These are phyloP conservation scores for Amyelois transitella DNA, from an alignment of 1,140 invertebrate genomes.

Conservation along the genomic window DNA sequence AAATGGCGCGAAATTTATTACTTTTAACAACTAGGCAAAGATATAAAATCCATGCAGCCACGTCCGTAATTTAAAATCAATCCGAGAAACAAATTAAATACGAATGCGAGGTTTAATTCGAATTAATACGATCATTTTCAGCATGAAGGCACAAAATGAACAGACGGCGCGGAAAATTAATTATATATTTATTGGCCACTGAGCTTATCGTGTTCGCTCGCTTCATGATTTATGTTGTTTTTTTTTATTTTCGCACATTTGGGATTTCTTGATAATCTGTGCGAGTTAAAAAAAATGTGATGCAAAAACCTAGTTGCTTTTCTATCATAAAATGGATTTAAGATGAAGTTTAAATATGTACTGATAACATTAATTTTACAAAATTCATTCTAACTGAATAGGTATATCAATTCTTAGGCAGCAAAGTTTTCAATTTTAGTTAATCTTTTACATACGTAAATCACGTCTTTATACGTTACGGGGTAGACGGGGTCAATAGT, in stretches of 20 bases:
- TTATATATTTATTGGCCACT: constrained; percentile 32
- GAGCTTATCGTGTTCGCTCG: constrained; percentile 23
- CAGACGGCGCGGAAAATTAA: constrained; percentile 32
- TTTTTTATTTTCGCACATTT: neutral
- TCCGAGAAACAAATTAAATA: neutral
- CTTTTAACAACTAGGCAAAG: neutral
- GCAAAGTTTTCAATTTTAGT: no score
- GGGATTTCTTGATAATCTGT: neutral
- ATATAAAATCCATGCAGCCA: neutral
- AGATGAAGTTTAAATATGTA: neutral
- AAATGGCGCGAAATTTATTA: neutral
- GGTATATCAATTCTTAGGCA: no score
- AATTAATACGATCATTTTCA: neutral
- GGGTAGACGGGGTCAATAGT: no score
- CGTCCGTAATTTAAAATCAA: neutral
- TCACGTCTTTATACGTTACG: no score
- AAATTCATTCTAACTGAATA: no score
- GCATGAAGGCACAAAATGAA: constrained; percentile 11
- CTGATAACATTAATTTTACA: no score
- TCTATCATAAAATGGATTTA: no score
- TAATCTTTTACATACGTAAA: no score
- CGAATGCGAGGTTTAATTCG: neutral
- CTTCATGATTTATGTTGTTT: constrained; percentile 6
- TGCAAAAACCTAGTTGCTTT: no score
- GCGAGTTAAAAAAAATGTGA: neutral